These are phyloP conservation scores for Semaprochilodus insignis DNA, from an alignment of 2,797 vertebrate species.

Conservation along the genomic window DNA sequence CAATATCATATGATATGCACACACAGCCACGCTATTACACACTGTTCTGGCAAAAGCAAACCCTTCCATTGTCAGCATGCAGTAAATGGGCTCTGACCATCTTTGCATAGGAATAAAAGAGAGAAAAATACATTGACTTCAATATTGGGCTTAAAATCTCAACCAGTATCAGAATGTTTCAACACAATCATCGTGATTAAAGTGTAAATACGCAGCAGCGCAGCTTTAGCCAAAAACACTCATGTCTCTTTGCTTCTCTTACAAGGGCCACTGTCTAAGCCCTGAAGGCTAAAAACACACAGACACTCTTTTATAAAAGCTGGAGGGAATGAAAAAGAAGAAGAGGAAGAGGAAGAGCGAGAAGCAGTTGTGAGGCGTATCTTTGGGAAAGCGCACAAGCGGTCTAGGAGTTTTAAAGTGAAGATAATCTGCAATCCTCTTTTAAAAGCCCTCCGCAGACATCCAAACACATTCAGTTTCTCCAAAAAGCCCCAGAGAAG, in stretches of 20 bases:
- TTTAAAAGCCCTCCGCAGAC: constrained; percentile 55
- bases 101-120: constrained; percentile 21
- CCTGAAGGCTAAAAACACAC: constrained; percentile 21
- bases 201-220: constrained; percentile 8
- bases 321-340: background rate
- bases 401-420: constrained; percentile 20
- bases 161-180: constrained; percentile 29
- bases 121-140: background rate
- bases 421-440: constrained; percentile 66
- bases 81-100: constrained; percentile 1
- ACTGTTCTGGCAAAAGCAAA: background rate
- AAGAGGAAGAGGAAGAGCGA: background rate
- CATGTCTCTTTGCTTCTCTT: constrained; percentile 18
- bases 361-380: constrained; percentile 9
- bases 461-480: constrained; percentile 54
- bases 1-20: background rate
- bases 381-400: constrained; percentile 18
- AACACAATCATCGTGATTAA: background rate
- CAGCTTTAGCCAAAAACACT: constrained; percentile 13
- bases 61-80: constrained; percentile 26
- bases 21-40: constrained; percentile 11
- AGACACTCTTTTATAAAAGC: constrained; percentile 31
- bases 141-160: constrained; percentile 22
- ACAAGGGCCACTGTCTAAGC: constrained; percentile 18
- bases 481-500: constrained; percentile 30